Percentiles rank a stretch among this genome's conserved stretches.
Conservation (phyloP, 2,113 vertebrate genomes). For the Dasyornis broadbenti region DNA sequence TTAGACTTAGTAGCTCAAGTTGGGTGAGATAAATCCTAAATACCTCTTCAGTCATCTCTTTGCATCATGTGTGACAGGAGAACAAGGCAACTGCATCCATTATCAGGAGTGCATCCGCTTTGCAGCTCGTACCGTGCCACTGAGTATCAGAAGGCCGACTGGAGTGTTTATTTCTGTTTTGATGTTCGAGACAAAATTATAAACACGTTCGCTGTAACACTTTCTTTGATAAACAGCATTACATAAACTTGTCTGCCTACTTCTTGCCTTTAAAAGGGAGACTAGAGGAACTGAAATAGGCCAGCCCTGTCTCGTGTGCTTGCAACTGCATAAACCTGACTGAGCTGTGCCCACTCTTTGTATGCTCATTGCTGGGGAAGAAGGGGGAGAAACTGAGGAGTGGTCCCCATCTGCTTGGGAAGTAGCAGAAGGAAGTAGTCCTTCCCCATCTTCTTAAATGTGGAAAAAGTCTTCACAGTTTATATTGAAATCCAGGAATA, state of each 20-base stretch:
- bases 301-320: neutral
- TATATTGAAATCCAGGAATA: neutral
- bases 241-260: neutral
- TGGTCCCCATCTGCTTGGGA: neutral
- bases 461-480: neutral
- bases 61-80: neutral
- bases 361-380: neutral
- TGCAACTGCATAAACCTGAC: neutral
- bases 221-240: neutral
- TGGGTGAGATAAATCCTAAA: neutral
- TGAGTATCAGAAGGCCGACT: neutral
- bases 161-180: conserved; percentile 13
- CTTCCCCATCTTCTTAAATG: neutral
- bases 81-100: neutral
- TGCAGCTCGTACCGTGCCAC: rapidly evolving
- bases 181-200: neutral
- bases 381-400: neutral
- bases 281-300: neutral
- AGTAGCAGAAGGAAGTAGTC: neutral
- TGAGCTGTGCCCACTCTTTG: neutral
- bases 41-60: neutral
- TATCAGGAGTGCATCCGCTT: neutral
- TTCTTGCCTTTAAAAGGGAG: neutral
- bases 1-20: neutral
- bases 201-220: neutral